These are phyloP conservation scores for Cinara cedri DNA, from an alignment of 2,888 invertebrate species.

Conservation along the genomic window DNA sequence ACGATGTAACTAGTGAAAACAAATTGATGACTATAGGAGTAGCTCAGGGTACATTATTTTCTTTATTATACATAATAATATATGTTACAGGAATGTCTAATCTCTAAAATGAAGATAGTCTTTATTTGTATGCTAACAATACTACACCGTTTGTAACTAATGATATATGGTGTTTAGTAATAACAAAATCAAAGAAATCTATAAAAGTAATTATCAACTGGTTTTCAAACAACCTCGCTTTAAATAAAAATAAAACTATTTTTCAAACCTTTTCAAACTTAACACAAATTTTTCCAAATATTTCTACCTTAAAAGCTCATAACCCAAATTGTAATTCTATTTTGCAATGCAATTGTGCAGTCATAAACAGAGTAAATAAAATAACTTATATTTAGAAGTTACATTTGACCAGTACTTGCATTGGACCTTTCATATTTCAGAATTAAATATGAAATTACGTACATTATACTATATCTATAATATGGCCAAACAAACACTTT, in stretches of 20 bases:
- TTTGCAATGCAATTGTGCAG: not conserved
- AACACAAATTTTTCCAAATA: not conserved
- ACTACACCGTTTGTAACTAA: too few relatives aligned
- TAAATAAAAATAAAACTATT: conserved; percentile 7
- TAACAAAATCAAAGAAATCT: not conserved
- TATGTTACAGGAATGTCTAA: conserved; percentile 6
- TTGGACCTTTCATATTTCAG: not conserved
- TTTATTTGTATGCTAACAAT: conserved; percentile 29
- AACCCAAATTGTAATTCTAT: not conserved
- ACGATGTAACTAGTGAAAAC: not conserved
- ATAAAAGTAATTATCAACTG: too few relatives aligned
- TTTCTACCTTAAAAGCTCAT: not conserved
- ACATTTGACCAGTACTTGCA: not conserved
- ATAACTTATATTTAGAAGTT: not conserved
- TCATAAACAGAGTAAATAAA: not conserved
- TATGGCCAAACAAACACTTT: conserved; percentile 20
- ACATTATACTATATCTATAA: conserved; percentile 5
- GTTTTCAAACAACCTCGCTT: not conserved
- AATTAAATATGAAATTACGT: not conserved
- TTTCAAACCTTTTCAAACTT: not conserved
- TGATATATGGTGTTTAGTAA: not conserved
- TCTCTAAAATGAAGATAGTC: not conserved
- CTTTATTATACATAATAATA: conserved; percentile 28
- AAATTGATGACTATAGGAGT: not conserved
- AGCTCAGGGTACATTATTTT: conserved; percentile 18